Conservation (phyloP, 2,113 vertebrate species). For the Phaetusa simplex region DNA sequence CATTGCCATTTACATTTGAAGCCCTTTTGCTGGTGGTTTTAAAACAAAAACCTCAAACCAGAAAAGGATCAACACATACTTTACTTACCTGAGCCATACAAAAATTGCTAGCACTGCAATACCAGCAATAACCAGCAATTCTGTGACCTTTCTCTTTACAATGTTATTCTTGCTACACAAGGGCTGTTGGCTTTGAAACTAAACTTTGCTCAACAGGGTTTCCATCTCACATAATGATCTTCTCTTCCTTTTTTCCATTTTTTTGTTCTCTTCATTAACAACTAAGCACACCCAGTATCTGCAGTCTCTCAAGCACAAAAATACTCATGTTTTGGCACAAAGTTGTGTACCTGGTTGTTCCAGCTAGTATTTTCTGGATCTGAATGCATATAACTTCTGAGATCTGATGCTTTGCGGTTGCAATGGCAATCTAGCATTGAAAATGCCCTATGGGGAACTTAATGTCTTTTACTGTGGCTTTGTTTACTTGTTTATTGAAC, state of each 20-base stretch:
- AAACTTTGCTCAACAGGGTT: background rate
- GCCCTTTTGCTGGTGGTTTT: background rate
- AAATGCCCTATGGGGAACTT: background rate
- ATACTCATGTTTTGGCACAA: background rate
- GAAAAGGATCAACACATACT: background rate
- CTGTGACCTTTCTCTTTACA: background rate
- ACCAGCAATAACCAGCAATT: background rate
- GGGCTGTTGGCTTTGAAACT: background rate
- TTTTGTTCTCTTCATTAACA: background rate
- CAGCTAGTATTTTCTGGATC: background rate
- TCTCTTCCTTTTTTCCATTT: background rate
- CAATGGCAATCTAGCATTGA: background rate
- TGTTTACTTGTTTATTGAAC: conserved; percentile 15
- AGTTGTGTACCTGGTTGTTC: background rate
- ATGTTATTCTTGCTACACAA: background rate
- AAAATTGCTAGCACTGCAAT: background rate
- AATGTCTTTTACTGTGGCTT: background rate
- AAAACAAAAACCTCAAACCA: background rate
- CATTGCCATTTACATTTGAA: background rate
- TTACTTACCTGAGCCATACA: background rate
- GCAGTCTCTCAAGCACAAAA: background rate
- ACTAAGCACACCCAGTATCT: background rate
- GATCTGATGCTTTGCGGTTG: background rate
- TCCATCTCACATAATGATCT: background rate
- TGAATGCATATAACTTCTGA: background rate